Evolutionary conservation across 2,888 invertebrate species (phyloP).

Genomic region (Odontothrips loti): DNA sequence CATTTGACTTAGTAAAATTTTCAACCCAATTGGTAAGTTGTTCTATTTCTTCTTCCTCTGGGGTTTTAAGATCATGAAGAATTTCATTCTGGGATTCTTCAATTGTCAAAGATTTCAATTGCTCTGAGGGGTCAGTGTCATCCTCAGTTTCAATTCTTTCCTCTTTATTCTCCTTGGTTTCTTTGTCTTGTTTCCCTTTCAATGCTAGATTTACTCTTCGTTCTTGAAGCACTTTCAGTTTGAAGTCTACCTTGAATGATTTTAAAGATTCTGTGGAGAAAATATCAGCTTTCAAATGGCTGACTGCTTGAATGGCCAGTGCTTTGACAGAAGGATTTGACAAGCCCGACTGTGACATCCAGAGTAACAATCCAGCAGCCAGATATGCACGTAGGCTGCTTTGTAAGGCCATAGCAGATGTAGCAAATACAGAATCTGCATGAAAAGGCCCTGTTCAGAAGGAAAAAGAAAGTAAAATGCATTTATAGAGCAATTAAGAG

Average conservation of each 20-base stretch:
- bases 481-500: no score
- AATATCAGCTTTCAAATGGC: neutral
- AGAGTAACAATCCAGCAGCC: neutral
- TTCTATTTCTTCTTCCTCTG: neutral
- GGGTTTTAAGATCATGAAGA: neutral
- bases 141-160: neutral
- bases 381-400: neutral
- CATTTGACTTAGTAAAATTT: neutral
- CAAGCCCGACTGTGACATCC: neutral
- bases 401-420: neutral
- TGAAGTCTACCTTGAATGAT: neutral
- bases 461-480: neutral
- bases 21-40: neutral
- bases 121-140: neutral
- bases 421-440: neutral
- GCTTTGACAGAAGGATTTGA: neutral
- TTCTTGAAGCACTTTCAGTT: neutral
- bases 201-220: neutral
- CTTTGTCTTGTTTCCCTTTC: no score
- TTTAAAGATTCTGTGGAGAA: neutral
- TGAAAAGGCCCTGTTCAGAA: neutral
- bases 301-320: neutral
- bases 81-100: no score
- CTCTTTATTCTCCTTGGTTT: neutral
- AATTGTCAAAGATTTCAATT: no score